These are phyloP conservation scores for Coregonus ussuriensis DNA, from an alignment of 2,797 vertebrate species.

Conservation along the genomic window DNA sequence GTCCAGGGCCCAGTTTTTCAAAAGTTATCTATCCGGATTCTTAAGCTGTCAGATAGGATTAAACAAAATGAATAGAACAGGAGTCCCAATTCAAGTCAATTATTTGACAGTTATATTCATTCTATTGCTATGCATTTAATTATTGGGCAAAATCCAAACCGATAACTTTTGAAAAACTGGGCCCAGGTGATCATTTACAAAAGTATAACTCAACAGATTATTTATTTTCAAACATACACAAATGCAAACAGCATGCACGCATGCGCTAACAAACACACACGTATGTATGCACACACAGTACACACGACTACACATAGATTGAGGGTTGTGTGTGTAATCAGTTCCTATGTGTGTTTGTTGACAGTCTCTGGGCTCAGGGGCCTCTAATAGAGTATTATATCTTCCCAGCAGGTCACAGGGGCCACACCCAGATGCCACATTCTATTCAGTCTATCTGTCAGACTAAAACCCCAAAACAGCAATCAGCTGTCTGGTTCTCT, in stretches of 20 bases:
- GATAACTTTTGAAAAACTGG: too few species aligned
- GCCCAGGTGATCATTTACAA: neutral
- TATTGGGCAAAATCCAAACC: too few species aligned
- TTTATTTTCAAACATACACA: neutral
- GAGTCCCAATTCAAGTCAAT: too few species aligned
- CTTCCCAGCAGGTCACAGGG: slow-evolving; percentile 74
- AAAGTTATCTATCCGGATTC: too few species aligned
- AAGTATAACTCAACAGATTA: neutral
- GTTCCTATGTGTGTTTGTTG: slow-evolving; percentile 58
- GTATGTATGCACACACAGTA: slow-evolving; percentile 22
- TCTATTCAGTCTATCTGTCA: slow-evolving; percentile 45
- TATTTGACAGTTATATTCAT: too few species aligned
- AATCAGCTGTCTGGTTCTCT: slow-evolving; percentile 31
- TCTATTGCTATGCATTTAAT: too few species aligned
- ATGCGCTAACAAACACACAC: slow-evolving; percentile 12
- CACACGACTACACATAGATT: neutral
- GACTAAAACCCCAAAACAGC: slow-evolving; percentile 40
- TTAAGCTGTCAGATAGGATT: too few species aligned
- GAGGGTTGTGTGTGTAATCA: slow-evolving; percentile 35
- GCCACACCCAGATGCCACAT: slow-evolving; percentile 52
- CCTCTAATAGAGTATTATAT: slow-evolving; percentile 79
- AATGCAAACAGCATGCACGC: neutral
- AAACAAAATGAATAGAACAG: too few species aligned
- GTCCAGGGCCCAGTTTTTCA: neutral
- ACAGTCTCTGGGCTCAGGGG: slow-evolving; percentile 54